phyloP scores from a whole-genome alignment of 2,888 invertebrate species.

The Plusia festucae region DNA sequence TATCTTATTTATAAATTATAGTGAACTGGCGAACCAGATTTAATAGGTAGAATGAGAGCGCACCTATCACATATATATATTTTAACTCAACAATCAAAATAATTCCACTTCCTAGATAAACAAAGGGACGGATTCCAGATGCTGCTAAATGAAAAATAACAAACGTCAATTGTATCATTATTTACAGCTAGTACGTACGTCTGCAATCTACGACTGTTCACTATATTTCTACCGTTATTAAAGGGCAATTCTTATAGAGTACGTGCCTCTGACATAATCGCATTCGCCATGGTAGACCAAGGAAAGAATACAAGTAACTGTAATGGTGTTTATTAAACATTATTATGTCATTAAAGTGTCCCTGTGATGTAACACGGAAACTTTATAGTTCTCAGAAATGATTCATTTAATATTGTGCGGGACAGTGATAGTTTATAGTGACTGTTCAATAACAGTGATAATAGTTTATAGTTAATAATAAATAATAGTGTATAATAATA shows the following conservation, averaged over 20 bases:
- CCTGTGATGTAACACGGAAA: conserved; percentile 58
- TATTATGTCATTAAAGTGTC: conserved; percentile 61
- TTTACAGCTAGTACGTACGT: conserved; percentile 84
- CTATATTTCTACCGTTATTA: conserved; percentile 84
- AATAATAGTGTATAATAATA: no score
- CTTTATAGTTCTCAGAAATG: conserved; percentile 68
- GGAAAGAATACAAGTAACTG: conserved; percentile 71
- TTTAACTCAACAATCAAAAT: background rate
- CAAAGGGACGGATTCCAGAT: conserved; percentile 50
- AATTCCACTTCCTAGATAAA: conserved; percentile 2
- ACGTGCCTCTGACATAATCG: conserved; percentile 83
- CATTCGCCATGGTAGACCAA: conserved; percentile 73
- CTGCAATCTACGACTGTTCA: conserved; percentile 85
- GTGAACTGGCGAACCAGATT: background rate
- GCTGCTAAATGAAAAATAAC: conserved; percentile 71
- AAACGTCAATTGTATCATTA: conserved; percentile 83
- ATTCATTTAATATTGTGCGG: conserved; percentile 69
- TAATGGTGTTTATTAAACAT: conserved; percentile 63
- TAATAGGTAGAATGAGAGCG: no score
- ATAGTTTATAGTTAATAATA: no score
- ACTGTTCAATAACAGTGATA: no score
- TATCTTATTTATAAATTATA: background rate
- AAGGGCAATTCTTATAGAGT: conserved; percentile 83
- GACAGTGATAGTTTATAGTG: no score
- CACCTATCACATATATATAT: no score